Base-by-base conservation (phyloP, 35 echinoderm and acorn worm genomes). In the Holothuria glaberrima region DNA sequence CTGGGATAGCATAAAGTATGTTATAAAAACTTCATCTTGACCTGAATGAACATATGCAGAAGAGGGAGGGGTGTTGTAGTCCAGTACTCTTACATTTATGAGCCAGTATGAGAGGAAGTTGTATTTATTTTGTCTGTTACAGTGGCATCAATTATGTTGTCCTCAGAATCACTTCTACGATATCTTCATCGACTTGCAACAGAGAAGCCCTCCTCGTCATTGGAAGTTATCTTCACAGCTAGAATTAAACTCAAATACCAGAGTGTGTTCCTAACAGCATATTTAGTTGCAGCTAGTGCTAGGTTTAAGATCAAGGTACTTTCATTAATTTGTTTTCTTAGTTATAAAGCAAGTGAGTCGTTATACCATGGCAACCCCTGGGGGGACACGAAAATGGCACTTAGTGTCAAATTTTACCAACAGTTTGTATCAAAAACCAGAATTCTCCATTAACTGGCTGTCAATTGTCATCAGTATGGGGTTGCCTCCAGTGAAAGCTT, bases 111-210 rank as follows among this genome's bases (percentile, higher is more conserved):
- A 41, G 36, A 41, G 36, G 36, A 41, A 41, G 7, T 41, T 41
- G 36, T 41, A 41, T 41, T 41, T 7, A 9, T 33, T 69, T 26
- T 33, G 0, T 33, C 9, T 69, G 25, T 69, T 56, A n/a, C 48
- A 82, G 79, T 57, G 46, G 27, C 79, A 50, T 82, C 79, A 21
- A 60, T 82, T 28, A 82, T 82, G 79, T 18, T 82, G 9, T 82
- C 79, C 44, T 82, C 79, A 3, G 79, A 82, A 33, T 12, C 79
- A 2, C 79, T 82, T 9, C 48, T 82, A 24, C 58, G 50, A 36
- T 22, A 10, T 36, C 79, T 82, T 21, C 79, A 82, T 82, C 79
- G 10, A 48, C 20, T 48, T 21, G 50, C 50, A n/a, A 82, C 79
- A n/a, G 46, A 56, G 24, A 82, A 33, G 17, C 20, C 17, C 36